Conservation (phyloP, 2,797 vertebrate species). For the Pseudochromis fuscus region DNA sequence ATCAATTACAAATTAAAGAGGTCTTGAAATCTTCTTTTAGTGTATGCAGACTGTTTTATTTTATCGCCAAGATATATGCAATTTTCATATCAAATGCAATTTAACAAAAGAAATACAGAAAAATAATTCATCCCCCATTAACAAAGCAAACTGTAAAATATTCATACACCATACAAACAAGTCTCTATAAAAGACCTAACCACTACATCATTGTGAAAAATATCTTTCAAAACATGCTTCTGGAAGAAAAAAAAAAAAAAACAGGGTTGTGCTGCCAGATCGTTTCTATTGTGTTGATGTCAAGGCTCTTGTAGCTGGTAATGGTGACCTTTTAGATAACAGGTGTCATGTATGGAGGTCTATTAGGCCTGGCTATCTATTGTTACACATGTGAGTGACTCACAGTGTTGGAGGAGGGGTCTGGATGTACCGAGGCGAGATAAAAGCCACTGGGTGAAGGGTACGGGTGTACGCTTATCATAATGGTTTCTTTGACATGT, state of each 20-base stretch:
- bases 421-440: constrained; percentile 51
- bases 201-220: constrained; percentile 25
- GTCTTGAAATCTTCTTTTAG: constrained; percentile 11
- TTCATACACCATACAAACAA: constrained; percentile 14
- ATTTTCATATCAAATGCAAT: constrained; percentile 14
- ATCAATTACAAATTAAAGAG: constrained; percentile 4
- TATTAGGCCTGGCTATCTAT: constrained; percentile 56
- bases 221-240: constrained; percentile 12
- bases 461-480: constrained; percentile 62
- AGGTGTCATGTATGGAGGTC: constrained; percentile 70
- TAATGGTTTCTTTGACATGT: constrained; percentile 75
- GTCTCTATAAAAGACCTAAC: constrained; percentile 16
- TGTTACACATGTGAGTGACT: constrained; percentile 56
- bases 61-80: constrained; percentile 10
- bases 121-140: background rate
- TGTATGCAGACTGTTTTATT: constrained; percentile 1
- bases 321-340: constrained; percentile 73
- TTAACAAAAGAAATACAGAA: constrained; percentile 10
- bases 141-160: constrained; percentile 20
- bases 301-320: constrained; percentile 46
- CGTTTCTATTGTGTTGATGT: constrained; percentile 51
- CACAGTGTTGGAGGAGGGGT: constrained; percentile 3
- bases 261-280: constrained; percentile 18
- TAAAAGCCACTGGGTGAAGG: constrained; percentile 56
- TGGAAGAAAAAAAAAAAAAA: too few relatives aligned